Percentiles rank a stretch among this genome's conserved stretches.
phyloP scores from a whole-genome alignment of 2,113 vertebrate genomes.

The Tyto alba region DNA sequence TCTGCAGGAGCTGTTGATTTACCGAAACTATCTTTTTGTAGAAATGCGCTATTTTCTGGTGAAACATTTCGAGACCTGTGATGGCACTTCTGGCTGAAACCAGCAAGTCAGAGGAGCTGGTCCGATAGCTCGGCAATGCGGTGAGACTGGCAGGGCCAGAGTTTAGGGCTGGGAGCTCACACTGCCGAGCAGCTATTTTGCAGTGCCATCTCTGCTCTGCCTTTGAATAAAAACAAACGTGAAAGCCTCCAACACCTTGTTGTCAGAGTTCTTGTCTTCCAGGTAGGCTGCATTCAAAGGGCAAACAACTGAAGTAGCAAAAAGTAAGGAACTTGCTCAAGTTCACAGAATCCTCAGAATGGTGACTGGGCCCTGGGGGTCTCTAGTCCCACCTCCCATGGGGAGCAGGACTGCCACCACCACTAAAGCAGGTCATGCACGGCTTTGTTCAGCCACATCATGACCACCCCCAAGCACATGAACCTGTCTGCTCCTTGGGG shows the following conservation, averaged over 20 bases:
- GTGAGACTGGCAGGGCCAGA: background rate
- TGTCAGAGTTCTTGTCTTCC: background rate
- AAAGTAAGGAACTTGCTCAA: background rate
- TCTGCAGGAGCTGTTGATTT: background rate
- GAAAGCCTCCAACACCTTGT: background rate
- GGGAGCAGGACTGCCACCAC: background rate
- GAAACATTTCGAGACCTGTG: background rate
- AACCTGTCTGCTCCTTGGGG: too few relatives aligned
- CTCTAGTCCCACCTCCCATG: background rate
- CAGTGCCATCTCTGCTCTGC: background rate
- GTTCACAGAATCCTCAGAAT: background rate
- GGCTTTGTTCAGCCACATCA: fast-evolving
- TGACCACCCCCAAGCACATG: background rate
- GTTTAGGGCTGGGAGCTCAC: background rate
- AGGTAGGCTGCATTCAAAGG: background rate
- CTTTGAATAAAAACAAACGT: background rate
- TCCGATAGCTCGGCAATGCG: background rate
- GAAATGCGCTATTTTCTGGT: background rate
- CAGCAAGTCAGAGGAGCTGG: background rate
- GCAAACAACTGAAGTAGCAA: background rate
- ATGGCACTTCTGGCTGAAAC: background rate
- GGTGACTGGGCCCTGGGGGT: background rate
- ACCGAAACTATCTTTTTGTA: background rate
- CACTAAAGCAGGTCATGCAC: fast-evolving
- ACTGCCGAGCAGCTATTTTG: background rate